Conservation (phyloP, 2,888 invertebrate species). For the Helicoverpa assulta region DNA sequence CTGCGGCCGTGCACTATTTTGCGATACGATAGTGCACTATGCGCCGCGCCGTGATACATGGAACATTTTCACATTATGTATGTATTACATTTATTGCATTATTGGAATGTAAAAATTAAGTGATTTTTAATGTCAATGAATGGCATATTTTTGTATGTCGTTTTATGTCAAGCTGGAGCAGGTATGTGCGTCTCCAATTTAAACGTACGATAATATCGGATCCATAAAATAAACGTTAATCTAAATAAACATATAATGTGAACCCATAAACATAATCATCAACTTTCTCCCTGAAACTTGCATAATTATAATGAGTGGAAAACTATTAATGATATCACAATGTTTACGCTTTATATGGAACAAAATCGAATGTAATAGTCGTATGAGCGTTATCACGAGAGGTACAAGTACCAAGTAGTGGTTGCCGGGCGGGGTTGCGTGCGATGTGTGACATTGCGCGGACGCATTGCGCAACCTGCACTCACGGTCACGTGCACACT, state of each 20-base stretch:
- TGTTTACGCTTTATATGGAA: conserved; percentile 12
- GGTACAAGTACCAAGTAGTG: conserved; percentile 22
- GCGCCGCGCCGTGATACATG: conserved; percentile 13
- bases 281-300: conserved; percentile 11
- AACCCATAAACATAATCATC: background rate
- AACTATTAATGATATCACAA: conserved; percentile 5
- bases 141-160: no score
- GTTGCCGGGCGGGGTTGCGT: conserved; percentile 57
- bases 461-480: conserved; percentile 74
- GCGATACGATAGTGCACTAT: conserved; percentile 50
- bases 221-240: background rate
- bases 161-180: no score
- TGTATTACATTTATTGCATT: no score
- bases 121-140: no score
- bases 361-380: conserved; percentile 21
- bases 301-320: conserved; percentile 12
- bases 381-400: conserved; percentile 33
- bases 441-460: conserved; percentile 76
- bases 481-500: conserved; percentile 75
- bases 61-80: background rate
- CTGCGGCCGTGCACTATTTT: conserved; percentile 43
- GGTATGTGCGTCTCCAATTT: no score
- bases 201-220: background rate
- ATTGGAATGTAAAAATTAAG: no score
- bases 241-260: background rate